Percentiles rank a stretch among this genome's conserved stretches.
phyloP scores from a whole-genome alignment of 1,140 invertebrate species.

The Arion vulgaris region DNA sequence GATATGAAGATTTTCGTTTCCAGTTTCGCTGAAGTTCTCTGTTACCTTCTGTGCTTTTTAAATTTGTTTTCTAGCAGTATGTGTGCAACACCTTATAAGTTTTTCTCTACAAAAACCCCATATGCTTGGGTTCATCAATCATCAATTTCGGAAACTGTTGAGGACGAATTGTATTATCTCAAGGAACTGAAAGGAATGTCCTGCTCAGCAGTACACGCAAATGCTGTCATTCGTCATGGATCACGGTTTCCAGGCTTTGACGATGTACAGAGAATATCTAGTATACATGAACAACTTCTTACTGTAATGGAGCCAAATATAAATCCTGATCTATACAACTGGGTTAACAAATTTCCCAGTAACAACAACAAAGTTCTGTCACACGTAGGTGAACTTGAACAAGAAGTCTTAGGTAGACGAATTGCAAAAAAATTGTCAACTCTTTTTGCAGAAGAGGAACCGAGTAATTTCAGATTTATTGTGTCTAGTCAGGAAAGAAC shows the following conservation, averaged over 20 bases:
- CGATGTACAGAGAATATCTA: slow-evolving; percentile 50
- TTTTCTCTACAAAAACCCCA: slow-evolving; percentile 58
- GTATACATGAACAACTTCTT: slow-evolving; percentile 44
- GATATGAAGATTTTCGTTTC: not conserved
- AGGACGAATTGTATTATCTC: slow-evolving; percentile 46
- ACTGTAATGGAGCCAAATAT: slow-evolving; percentile 26
- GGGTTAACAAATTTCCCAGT: slow-evolving; percentile 54
- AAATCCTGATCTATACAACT: slow-evolving; percentile 47
- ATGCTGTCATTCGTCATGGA: slow-evolving; percentile 59
- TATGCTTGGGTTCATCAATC: slow-evolving; percentile 51
- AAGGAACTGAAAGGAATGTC: slow-evolving; percentile 42
- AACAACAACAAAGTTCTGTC: slow-evolving; percentile 51
- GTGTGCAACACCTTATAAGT: slow-evolving; percentile 17
- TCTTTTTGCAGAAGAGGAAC: slow-evolving; percentile 51
- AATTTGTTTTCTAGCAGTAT: not conserved
- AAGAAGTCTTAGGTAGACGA: slow-evolving; percentile 47
- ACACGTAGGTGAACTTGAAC: slow-evolving; percentile 50
- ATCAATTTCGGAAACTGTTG: slow-evolving; percentile 29
- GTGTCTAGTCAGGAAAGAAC: slow-evolving; percentile 56
- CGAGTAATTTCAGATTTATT: slow-evolving; percentile 51
- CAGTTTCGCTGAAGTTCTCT: not conserved
- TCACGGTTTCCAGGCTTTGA: slow-evolving; percentile 57
- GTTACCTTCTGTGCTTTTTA: not conserved
- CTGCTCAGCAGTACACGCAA: slow-evolving; percentile 58
- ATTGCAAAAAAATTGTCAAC: slow-evolving; percentile 48